Percentiles rank a stretch among this genome's conserved stretches.
Evolutionary conservation across 2,797 vertebrate species (phyloP).

Genomic region (Synanceia verrucosa): DNA sequence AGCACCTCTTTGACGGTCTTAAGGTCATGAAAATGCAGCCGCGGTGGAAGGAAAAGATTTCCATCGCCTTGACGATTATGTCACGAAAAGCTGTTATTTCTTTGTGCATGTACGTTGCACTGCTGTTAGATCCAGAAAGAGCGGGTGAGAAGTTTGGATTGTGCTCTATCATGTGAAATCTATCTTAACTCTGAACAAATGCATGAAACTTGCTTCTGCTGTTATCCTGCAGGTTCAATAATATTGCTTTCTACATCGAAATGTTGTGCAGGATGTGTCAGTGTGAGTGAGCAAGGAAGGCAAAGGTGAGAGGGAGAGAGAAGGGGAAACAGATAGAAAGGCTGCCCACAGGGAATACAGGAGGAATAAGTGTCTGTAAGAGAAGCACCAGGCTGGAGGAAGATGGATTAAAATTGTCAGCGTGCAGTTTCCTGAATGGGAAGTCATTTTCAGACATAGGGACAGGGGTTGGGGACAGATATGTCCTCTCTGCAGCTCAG

Average conservation of each 20-base stretch:
- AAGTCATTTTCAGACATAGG: conserved; percentile 26
- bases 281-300: conserved; percentile 31
- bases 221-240: conserved; percentile 8
- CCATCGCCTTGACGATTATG: neutral
- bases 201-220: neutral
- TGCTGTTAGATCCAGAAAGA: neutral
- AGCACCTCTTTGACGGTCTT: conserved; percentile 44
- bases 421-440: conserved; percentile 39
- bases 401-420: conserved; percentile 61
- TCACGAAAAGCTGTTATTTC: conserved; percentile 6
- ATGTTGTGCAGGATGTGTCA: conserved; percentile 32
- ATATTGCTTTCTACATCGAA: conserved; percentile 27
- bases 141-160: neutral
- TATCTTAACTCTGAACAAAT: conserved; percentile 27
- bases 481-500: neutral
- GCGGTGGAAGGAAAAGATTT: conserved; percentile 17
- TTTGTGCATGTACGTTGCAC: neutral
- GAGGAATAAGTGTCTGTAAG: conserved; percentile 48
- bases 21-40: conserved; percentile 33
- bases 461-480: neutral
- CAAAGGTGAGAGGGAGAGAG: conserved; percentile 39
- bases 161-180: conserved; percentile 6
- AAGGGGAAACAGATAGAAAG: conserved; percentile 33
- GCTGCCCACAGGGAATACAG: conserved; percentile 50
- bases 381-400: conserved; percentile 36